Percentiles rank a stretch among this genome's conserved stretches.
phyloP scores from a whole-genome alignment of 2,888 invertebrate genomes.

The Serrognathus titanus region DNA sequence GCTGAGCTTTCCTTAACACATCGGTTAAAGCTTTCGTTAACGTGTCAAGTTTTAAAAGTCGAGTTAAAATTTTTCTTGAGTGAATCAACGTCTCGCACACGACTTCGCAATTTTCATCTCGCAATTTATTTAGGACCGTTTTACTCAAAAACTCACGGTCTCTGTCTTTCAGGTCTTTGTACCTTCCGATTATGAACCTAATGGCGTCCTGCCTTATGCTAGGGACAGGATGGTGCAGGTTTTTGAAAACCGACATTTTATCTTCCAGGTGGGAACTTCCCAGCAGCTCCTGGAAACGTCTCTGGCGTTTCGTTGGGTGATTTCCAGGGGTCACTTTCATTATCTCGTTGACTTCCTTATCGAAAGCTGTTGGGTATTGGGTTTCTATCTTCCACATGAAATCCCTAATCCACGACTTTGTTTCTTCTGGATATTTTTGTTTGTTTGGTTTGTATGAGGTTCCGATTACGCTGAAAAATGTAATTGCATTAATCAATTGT shows the following conservation, averaged over 20 bases:
- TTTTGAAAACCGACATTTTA: conserved; percentile 57
- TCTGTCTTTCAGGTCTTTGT: conserved; percentile 50
- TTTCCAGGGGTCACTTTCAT: conserved; percentile 38
- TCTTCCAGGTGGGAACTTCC: conserved; percentile 28
- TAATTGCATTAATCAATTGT: conserved; percentile 5
- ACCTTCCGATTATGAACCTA: conserved; percentile 58
- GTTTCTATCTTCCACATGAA: conserved; percentile 62
- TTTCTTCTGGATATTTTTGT: conserved; percentile 26
- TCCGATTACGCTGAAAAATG: conserved; percentile 36
- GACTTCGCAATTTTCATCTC: conserved; percentile 64
- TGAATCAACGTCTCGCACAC: conserved; percentile 54
- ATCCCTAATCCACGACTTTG: conserved; percentile 35
- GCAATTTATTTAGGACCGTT: conserved; percentile 62
- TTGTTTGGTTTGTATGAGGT: conserved; percentile 30
- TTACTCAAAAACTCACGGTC: conserved; percentile 61
- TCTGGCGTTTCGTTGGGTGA: conserved; percentile 20
- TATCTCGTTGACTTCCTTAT: conserved; percentile 61
- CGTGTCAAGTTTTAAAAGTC: conserved; percentile 32
- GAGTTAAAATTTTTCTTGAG: conserved; percentile 10
- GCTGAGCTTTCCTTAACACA: conserved; percentile 52
- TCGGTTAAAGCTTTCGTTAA: conserved; percentile 52
- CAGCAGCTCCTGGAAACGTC: conserved; percentile 35
- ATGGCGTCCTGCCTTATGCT: conserved; percentile 66
- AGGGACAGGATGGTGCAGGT: conserved; percentile 68
- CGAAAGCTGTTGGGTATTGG: conserved; percentile 70